Base-by-base conservation (phyloP, 2,888 invertebrate genomes). In the Prionchulus punctatus region DNA sequence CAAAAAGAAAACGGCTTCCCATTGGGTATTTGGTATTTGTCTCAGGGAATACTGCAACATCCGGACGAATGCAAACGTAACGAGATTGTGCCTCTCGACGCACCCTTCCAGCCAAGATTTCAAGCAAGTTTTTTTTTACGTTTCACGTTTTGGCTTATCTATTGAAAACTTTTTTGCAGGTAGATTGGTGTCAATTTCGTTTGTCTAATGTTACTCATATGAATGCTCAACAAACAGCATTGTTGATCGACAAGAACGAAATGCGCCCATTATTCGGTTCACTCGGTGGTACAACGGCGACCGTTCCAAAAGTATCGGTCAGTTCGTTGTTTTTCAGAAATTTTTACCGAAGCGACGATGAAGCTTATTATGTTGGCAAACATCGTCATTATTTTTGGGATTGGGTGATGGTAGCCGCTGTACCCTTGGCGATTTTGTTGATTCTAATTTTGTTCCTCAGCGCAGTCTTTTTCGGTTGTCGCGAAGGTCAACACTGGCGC, bases 401-500 rank as follows among this genome's bases (percentile, higher is more conserved):
- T 30, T 57, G 57, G 57, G 47, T 57, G 4, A 23, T 57, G 25
- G 57, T 57, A 26, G 53, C 45, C n/a, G 57, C 31, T 27, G 30
- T 57, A 4, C 57, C 57, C 4, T 4, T 31, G 7, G 65, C 63
- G 2, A 64, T 66, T 15, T 53, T 67, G 30, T 60, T 62, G 54
- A 62, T 69, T n/a, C 36, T 67, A 49, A 61, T 69, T 26, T 59
- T 69, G 12, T 51, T 62, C 18, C 59, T 69, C 18, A 63, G 63
- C 58, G 57, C 61, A 48, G 68, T 69, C 43, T 69, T 69, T 59
- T 69, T 70, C 58, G 69, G 69, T 15, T 60, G 63, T 30, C 61
- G 69, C 43, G 70, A 70, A 61, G 69, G 69, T 27, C 69, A 69
- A 56, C 64, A 67, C 48, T 69, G 69, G 66, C 59, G 69, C 48